phyloP scores from a whole-genome alignment of 2,888 invertebrate species.

The Ectropis crepuscularia region DNA sequence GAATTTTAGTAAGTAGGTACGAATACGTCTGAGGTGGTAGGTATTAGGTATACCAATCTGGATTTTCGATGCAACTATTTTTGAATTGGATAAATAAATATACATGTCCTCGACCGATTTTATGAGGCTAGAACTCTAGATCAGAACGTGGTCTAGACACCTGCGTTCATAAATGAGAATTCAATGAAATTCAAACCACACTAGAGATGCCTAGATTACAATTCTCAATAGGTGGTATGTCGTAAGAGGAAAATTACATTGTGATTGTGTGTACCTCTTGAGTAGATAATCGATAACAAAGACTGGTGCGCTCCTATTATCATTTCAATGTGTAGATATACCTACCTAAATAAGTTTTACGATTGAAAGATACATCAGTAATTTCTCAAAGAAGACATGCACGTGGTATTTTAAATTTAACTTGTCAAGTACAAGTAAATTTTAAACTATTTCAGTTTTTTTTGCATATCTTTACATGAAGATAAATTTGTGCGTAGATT shows the following conservation, averaged over 20 bases:
- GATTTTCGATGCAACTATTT: conserved; percentile 34
- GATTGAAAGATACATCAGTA: conserved; percentile 1
- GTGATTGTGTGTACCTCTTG: conserved; percentile 20
- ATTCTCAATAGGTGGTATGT: conserved; percentile 24
- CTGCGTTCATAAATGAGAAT: conserved; percentile 39
- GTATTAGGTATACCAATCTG: not conserved
- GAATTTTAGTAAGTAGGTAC: not conserved
- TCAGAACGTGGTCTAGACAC: conserved; percentile 38
- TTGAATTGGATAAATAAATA: conserved; percentile 34
- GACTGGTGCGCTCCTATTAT: conserved; percentile 14
- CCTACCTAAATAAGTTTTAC: not conserved
- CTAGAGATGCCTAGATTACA: conserved; percentile 24
- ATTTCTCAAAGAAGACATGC: not conserved
- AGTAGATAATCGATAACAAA: conserved; percentile 17
- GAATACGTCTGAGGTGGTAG: not conserved
- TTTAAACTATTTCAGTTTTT: too few relatives aligned
- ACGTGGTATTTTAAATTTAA: too few relatives aligned
- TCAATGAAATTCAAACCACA: conserved; percentile 38
- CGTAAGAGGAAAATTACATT: conserved; percentile 19
- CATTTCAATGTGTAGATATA: conserved; percentile 11
- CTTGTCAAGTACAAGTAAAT: not conserved
- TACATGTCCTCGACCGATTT: conserved; percentile 33
- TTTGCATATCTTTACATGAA: too few relatives aligned
- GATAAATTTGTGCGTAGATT: too few relatives aligned
- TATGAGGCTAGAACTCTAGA: conserved; percentile 37